Evolutionary conservation across 2,113 vertebrate genomes (phyloP).

Genomic region (Vulpes vulpes): DNA sequence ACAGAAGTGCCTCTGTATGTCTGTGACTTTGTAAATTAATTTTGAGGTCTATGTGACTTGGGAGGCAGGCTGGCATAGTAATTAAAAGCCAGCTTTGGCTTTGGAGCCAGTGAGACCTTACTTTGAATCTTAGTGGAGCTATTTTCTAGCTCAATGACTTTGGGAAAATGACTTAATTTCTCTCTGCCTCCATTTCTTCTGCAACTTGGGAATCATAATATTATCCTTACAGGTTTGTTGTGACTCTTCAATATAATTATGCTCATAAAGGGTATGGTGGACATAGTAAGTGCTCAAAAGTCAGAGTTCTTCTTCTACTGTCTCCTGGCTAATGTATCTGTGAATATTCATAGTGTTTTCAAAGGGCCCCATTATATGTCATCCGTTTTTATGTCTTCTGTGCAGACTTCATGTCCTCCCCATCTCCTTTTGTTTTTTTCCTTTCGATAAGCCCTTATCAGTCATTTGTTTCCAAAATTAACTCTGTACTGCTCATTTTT

Average conservation of each 20-base stretch:
- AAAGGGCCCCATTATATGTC: neutral
- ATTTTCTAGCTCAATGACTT: slow-evolving; percentile 63
- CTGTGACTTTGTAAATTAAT: slow-evolving; percentile 45
- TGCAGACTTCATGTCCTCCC: neutral
- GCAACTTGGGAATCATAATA: slow-evolving; percentile 41
- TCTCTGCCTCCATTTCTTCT: slow-evolving; percentile 22
- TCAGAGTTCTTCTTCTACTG: neutral
- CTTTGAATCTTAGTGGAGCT: slow-evolving; percentile 55
- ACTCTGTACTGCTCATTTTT: neutral
- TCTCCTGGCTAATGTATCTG: neutral
- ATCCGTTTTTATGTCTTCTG: neutral
- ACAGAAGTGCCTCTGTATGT: neutral
- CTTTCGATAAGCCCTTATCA: neutral
- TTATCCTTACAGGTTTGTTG: slow-evolving; percentile 37
- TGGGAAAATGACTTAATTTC: slow-evolving; percentile 62
- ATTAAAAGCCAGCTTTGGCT: neutral
- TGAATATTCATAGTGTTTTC: neutral
- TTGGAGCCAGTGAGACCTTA: neutral
- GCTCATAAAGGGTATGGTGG: neutral
- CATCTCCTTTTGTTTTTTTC: neutral
- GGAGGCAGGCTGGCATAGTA: neutral
- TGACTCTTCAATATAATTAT: slow-evolving; percentile 53
- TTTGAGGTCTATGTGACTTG: neutral
- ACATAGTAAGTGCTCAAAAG: neutral
- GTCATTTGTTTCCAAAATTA: neutral